Conservation (phyloP, 2,113 vertebrate genomes). For the Fukomys damarensis region DNA sequence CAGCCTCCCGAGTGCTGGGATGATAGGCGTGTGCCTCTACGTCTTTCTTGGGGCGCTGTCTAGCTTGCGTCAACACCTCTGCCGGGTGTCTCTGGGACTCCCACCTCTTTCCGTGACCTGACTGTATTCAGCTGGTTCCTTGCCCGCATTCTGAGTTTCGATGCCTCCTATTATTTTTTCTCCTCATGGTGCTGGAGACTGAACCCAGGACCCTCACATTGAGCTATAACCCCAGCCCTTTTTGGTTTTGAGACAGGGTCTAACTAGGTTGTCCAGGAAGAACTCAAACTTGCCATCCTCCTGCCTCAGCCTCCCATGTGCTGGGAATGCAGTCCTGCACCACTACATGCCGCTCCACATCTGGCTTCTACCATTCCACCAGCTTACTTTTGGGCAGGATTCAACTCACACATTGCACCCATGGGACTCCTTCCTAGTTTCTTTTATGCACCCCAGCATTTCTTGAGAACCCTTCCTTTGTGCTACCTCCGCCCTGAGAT, state of each 20-base stretch:
- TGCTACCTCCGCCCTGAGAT: not conserved
- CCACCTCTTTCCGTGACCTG: too few relatives aligned
- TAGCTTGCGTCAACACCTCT: not conserved
- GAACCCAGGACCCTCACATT: not conserved
- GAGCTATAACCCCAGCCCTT: not conserved
- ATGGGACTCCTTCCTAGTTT: rapidly evolving
- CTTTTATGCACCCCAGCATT: rapidly evolving
- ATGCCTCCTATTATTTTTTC: not conserved
- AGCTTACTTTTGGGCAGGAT: not conserved
- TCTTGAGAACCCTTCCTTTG: not conserved
- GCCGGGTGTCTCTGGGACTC: not conserved
- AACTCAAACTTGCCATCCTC: not conserved
- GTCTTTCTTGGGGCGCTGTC: not conserved
- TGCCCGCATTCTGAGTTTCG: not conserved
- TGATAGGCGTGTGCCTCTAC: not conserved
- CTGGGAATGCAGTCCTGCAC: not conserved
- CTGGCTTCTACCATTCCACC: not conserved
- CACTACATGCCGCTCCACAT: rapidly evolving
- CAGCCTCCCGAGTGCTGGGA: not conserved
- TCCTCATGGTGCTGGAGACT: not conserved
- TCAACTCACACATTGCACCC: not conserved
- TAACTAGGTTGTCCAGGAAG: not conserved
- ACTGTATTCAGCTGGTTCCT: not conserved
- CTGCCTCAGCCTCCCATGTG: not conserved
- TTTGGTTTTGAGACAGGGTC: not conserved